Evolutionary conservation across 2,888 invertebrate genomes (phyloP).

Genomic region (Drosophila picticornis): DNA sequence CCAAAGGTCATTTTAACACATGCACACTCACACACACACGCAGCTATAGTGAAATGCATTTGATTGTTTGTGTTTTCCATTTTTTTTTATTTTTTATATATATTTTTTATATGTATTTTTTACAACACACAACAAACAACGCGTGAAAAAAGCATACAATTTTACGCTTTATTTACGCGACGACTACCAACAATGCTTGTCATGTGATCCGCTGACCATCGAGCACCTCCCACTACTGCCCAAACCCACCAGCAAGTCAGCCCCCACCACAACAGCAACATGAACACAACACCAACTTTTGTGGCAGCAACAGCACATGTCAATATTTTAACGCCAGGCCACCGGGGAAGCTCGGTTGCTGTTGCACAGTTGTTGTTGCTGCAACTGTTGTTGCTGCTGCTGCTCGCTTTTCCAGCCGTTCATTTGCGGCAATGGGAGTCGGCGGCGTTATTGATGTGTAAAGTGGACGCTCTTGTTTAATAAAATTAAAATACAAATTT

Average conservation of each 20-base stretch:
- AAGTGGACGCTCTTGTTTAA: conserved; percentile 77
- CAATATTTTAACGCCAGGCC: conserved; percentile 75
- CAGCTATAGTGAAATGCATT: conserved; percentile 71
- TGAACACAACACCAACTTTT: conserved; percentile 23
- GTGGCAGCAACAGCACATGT: conserved; percentile 61
- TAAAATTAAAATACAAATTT: conserved; percentile 80
- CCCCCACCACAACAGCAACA: conserved; percentile 3
- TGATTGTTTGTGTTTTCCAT: conserved; percentile 76
- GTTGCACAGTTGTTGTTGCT: conserved; percentile 35
- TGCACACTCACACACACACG: conserved; percentile 3
- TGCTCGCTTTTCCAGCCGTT: conserved; percentile 29
- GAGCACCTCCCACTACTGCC: conserved; percentile 6
- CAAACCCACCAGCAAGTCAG: not conserved
- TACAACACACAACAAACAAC: conserved; percentile 60
- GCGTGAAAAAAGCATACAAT: conserved; percentile 64
- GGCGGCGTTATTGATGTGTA: conserved; percentile 74
- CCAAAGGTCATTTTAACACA: conserved; percentile 72
- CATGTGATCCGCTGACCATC: conserved; percentile 51
- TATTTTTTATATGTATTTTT: not conserved
- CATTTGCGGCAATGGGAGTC: conserved; percentile 45
- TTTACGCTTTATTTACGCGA: conserved; percentile 75
- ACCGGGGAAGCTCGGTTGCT: conserved; percentile 59
- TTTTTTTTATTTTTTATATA: conserved; percentile 30
- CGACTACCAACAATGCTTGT: conserved; percentile 48
- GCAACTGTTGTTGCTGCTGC: conserved; percentile 10